Base-by-base conservation (phyloP, 2,797 vertebrate genomes). In the Esox lucius region DNA sequence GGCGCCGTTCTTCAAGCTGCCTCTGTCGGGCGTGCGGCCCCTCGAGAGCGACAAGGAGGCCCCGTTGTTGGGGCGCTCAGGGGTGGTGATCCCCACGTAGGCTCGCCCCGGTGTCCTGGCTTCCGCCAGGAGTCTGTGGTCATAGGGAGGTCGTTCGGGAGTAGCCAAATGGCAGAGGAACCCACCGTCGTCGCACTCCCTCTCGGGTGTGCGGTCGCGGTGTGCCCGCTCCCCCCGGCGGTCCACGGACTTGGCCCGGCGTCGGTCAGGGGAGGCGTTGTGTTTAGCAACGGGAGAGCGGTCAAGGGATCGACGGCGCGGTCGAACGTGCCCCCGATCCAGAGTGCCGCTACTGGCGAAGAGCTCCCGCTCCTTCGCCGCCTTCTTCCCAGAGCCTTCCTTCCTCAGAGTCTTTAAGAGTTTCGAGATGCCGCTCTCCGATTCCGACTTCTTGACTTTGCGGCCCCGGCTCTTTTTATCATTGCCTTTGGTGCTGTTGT, bases 231-330 rank as follows among this genome's bases (percentile, higher is more conserved):
- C 92, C 7, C 87, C 89, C 84, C 93, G 84, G 76, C 94, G 91
- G 83, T 95, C 94, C 92, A 95, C 88, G 0, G 94, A 95, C 86
- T 95, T 94, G 70, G 94, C 93, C 67, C 94, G 86, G 1, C 90
- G 93, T 0, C 96, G 93, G 77, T 97, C 97, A 0, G 96, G 96
- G 17, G 97, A 96, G 22, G 79, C 87, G 59, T 91, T 90, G 22
- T 91, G 91, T 84, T 94, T 95, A 5, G 80, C 90, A 42, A 94
- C 93, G 0, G 95, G 95, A 0, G 96, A 97, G 80, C 93, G 88
- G 86, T 99, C 97, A 8, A 98, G 94, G 0, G 98, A 99, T 73
- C 97, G 93, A 4, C 88, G 93, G 9, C 93, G 93, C 75, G 89
- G 88, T 26, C 2, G 75, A 13, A 72, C 80, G 72, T 79, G 83